Conservation (phyloP, 2,797 vertebrate genomes). For the Acropternis orthonyx region DNA sequence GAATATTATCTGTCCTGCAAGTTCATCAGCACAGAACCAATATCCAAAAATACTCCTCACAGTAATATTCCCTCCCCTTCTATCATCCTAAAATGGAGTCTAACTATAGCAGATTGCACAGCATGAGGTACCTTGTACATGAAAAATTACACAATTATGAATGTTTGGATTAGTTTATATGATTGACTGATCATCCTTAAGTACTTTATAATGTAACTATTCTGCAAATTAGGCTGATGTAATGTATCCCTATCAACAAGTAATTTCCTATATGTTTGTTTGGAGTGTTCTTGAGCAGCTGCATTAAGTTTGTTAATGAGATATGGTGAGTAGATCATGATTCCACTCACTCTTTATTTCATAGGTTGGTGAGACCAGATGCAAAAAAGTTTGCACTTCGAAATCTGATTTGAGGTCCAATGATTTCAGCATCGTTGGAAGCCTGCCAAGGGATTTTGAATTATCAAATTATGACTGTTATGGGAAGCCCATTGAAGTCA, state of each 20-base stretch:
- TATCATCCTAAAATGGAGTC: neutral
- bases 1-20: neutral
- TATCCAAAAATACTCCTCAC: neutral
- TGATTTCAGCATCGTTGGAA: slow-evolving; percentile 99
- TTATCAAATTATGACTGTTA: slow-evolving; percentile 99
- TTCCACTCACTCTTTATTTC: slow-evolving; percentile 56
- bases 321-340: neutral
- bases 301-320: slow-evolving; percentile 22
- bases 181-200: slow-evolving; percentile 62
- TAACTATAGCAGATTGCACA: slow-evolving; percentile 7
- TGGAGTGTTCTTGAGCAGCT: slow-evolving; percentile 30
- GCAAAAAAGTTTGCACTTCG: slow-evolving; percentile 98
- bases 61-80: neutral
- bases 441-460: slow-evolving; percentile 97
- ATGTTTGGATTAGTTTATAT: slow-evolving; percentile 33
- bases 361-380: slow-evolving; percentile 95
- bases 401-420: slow-evolving; percentile 97
- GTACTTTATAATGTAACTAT: slow-evolving; percentile 25
- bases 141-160: slow-evolving; percentile 17
- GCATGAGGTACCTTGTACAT: neutral
- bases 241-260: slow-evolving; percentile 23
- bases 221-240: slow-evolving; percentile 45
- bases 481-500: slow-evolving; percentile 91
- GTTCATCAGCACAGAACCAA: neutral
- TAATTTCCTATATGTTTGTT: slow-evolving; percentile 53